Conservation (phyloP, 2,797 vertebrate genomes). For the Thamnophis elegans region DNA sequence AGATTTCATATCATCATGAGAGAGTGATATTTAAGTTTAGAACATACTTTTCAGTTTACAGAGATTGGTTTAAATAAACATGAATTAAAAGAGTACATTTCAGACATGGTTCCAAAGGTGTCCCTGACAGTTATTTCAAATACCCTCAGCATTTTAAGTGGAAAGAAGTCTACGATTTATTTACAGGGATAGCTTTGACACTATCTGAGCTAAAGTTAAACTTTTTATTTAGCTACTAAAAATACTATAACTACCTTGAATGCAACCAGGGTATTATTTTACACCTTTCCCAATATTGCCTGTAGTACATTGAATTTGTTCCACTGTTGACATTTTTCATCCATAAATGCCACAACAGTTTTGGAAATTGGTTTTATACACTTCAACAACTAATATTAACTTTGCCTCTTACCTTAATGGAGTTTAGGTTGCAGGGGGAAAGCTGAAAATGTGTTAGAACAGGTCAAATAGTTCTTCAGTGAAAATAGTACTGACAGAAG, state of each 20-base stretch:
- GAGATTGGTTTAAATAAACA: background rate
- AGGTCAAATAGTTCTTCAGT: conserved; percentile 40
- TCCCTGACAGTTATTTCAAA: background rate
- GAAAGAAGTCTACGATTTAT: conserved; percentile 12
- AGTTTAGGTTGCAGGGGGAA: conserved; percentile 41
- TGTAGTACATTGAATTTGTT: conserved; percentile 29
- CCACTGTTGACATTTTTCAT: conserved; percentile 43
- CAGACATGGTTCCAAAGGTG: background rate
- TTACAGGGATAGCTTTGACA: background rate
- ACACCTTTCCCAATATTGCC: conserved; percentile 1
- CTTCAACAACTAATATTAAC: conserved; percentile 37
- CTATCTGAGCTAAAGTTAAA: background rate
- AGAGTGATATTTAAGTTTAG: background rate
- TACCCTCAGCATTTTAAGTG: background rate
- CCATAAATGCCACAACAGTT: conserved; percentile 56
- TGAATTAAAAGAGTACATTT: background rate
- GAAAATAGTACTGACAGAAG: conserved; percentile 60
- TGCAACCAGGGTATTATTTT: conserved; percentile 20
- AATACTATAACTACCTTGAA: background rate
- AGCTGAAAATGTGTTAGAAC: conserved; percentile 38
- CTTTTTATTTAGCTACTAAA: background rate
- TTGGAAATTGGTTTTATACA: conserved; percentile 38
- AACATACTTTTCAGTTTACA: background rate
- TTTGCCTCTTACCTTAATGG: conserved; percentile 42
- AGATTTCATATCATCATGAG: background rate